phyloP scores from a whole-genome alignment of 2,797 vertebrate species.

The Podarcis siculus region DNA sequence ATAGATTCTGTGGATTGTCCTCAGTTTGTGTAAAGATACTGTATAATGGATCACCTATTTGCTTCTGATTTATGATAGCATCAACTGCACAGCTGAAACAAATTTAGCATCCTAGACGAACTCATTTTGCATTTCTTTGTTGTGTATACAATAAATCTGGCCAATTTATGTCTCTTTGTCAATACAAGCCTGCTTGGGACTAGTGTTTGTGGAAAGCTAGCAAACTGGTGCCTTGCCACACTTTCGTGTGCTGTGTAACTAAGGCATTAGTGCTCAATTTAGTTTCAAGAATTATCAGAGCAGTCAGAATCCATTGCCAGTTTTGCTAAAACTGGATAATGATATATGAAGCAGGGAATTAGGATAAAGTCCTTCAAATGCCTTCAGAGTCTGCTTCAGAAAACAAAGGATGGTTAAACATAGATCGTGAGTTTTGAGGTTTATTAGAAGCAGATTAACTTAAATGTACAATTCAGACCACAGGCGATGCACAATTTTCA shows the following conservation, averaged over 20 bases:
- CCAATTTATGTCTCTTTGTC: slow-evolving; percentile 32
- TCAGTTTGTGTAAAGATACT: slow-evolving; percentile 23
- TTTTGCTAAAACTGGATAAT: slow-evolving; percentile 51
- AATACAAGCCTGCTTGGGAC: slow-evolving; percentile 38
- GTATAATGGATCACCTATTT: slow-evolving; percentile 24
- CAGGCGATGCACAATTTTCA: background rate
- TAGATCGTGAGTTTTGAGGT: background rate
- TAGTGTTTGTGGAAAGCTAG: slow-evolving; percentile 10
- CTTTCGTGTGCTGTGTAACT: slow-evolving; percentile 36
- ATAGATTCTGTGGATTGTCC: slow-evolving; percentile 34
- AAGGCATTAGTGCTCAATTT: background rate
- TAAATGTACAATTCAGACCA: background rate
- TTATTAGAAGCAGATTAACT: background rate
- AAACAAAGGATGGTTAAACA: slow-evolving; percentile 49
- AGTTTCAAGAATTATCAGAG: slow-evolving; percentile 52
- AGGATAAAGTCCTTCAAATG: background rate
- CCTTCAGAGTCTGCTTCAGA: background rate
- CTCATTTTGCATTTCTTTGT: slow-evolving; percentile 52
- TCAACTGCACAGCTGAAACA: slow-evolving; percentile 41
- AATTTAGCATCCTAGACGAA: background rate
- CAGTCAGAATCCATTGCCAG: slow-evolving; percentile 43
- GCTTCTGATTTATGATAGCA: slow-evolving; percentile 50
- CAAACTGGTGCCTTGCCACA: slow-evolving; percentile 16
- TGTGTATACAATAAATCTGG: slow-evolving; percentile 41
- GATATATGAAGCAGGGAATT: slow-evolving; percentile 55